Evolutionary conservation across 2,797 vertebrate species (phyloP).

Genomic region (Rhinoraja longicauda): DNA sequence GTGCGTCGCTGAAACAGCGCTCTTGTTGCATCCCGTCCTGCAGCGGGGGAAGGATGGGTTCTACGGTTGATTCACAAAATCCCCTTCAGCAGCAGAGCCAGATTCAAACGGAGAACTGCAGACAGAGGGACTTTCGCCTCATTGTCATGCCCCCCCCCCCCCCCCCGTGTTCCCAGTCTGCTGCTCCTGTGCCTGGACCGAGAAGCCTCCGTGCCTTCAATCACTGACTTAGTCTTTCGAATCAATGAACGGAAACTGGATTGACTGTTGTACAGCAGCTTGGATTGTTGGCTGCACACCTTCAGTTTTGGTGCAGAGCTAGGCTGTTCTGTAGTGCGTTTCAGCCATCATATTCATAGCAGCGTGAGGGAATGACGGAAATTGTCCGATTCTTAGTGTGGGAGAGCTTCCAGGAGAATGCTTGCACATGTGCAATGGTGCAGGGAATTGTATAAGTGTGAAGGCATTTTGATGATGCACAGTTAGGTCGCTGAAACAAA

Average conservation of each 20-base stretch:
- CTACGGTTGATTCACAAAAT: not conserved
- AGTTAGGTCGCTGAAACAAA: not conserved
- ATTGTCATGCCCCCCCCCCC: not conserved
- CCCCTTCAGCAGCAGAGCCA: not conserved
- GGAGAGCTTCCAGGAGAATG: too few species aligned
- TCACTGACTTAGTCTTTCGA: not conserved
- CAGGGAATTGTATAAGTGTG: not conserved
- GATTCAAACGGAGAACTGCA: not conserved
- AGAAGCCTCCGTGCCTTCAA: not conserved
- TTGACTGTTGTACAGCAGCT: not conserved
- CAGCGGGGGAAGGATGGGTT: not conserved
- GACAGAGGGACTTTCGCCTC: not conserved
- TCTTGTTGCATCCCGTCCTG: too few species aligned
- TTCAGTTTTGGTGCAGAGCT: too few species aligned
- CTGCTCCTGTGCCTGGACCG: not conserved
- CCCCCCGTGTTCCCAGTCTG: not conserved
- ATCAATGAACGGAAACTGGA: not conserved
- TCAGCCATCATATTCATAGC: not conserved
- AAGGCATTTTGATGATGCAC: not conserved
- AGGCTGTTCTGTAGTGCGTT: too few species aligned
- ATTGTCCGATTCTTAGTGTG: not conserved
- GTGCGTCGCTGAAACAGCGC: not conserved
- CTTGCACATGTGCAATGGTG: not conserved
- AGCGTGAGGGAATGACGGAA: not conserved
- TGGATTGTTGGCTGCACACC: not conserved